Conservation (phyloP, 2,113 vertebrate genomes). For the Plecturocebus donacophilus region DNA sequence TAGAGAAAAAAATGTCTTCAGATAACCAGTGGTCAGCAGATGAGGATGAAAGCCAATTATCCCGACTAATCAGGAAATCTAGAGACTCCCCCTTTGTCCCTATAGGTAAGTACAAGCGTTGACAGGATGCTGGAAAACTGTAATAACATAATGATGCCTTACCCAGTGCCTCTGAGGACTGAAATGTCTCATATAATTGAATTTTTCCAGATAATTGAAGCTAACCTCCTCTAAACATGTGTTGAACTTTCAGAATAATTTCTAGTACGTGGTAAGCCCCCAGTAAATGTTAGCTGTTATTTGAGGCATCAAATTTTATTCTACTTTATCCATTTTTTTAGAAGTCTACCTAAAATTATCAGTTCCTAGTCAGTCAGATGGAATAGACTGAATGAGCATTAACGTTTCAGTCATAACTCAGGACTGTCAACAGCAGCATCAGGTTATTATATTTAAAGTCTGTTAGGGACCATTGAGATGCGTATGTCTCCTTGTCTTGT, state of each 20-base stretch:
- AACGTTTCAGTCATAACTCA: background rate
- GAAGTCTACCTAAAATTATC: background rate
- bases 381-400: background rate
- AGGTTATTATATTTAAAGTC: background rate
- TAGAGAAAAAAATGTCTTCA: conserved; percentile 83
- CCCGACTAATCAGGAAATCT: conserved; percentile 88
- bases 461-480: background rate
- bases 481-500: background rate
- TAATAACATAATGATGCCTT: background rate
- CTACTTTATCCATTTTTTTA: background rate
- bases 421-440: background rate
- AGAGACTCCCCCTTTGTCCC: conserved; percentile 92
- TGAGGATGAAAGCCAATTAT: conserved; percentile 85
- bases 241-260: conserved; percentile 32
- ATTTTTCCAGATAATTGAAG: conserved; percentile 9
- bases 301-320: background rate
- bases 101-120: conserved; percentile 85
- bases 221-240: background rate
- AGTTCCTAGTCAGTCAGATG: background rate
- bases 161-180: background rate
- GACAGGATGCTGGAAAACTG: background rate
- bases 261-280: background rate
- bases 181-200: background rate
- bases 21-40: conserved; percentile 69
- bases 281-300: background rate